phyloP scores from a whole-genome alignment of 2,888 invertebrate genomes.

The Junonia oenone region DNA sequence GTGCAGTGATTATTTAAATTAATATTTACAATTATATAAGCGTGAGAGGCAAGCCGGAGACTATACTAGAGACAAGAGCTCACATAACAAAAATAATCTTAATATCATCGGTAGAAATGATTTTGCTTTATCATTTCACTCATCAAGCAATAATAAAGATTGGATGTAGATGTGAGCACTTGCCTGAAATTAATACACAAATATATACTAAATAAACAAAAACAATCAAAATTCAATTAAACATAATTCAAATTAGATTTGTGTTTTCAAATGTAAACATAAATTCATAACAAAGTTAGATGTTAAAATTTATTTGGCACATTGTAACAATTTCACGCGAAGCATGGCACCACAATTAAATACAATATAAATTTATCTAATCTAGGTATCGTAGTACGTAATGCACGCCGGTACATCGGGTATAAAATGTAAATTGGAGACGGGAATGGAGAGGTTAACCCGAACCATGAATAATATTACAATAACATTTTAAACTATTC shows the following conservation, averaged over 20 bases:
- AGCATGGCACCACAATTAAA: slow-evolving; percentile 48
- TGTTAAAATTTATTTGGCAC: slow-evolving; percentile 52
- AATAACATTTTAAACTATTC: slow-evolving; percentile 42
- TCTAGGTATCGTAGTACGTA: slow-evolving; percentile 12
- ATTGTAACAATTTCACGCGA: slow-evolving; percentile 42
- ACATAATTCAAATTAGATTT: background rate
- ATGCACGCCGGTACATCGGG: slow-evolving; percentile 18
- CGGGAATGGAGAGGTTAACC: slow-evolving; percentile 41
- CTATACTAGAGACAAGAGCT: slow-evolving; percentile 13
- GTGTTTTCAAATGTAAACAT: slow-evolving; percentile 1
- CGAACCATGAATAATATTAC: slow-evolving; percentile 44
- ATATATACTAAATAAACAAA: background rate
- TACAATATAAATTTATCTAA: slow-evolving; percentile 39
- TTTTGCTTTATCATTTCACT: background rate
- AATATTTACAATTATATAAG: slow-evolving; percentile 67
- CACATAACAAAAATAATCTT: background rate
- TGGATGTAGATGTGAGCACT: background rate
- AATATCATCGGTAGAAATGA: background rate
- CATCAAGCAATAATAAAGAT: background rate
- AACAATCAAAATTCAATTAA: background rate
- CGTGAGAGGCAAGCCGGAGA: slow-evolving; percentile 68
- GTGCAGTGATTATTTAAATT: slow-evolving; percentile 54
- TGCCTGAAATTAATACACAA: slow-evolving; percentile 1
- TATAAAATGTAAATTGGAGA: slow-evolving; percentile 43
- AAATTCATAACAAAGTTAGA: background rate